Percentiles rank a stretch among this genome's conserved stretches.
Evolutionary conservation across 2,113 vertebrate species (phyloP).

Genomic region (Tupaia tana): DNA sequence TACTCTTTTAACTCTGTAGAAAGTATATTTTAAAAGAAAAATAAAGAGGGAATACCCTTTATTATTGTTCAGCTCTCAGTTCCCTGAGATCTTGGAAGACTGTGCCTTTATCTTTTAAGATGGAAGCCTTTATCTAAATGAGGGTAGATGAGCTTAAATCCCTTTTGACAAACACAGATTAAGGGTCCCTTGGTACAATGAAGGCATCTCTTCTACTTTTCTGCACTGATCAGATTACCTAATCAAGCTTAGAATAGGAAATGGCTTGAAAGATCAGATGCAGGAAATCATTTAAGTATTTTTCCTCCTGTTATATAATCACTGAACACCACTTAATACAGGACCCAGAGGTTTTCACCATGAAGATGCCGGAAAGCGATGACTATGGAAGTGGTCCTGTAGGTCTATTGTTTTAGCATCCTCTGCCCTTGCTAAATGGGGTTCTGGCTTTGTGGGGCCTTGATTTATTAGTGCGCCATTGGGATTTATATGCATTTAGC

Average conservation of each 20-base stretch:
- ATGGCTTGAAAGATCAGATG: not conserved
- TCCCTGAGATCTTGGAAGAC: not conserved
- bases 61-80: not conserved
- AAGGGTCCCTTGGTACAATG: not conserved
- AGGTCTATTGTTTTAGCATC: not conserved
- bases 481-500: not conserved
- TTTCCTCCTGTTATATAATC: not conserved
- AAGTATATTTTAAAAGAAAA: not conserved
- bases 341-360: not conserved
- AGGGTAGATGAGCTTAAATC: not conserved
- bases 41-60: not conserved
- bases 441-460: not conserved
- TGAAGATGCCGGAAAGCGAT: not conserved
- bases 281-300: not conserved
- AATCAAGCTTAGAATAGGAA: not conserved
- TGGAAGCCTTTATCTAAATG: not conserved
- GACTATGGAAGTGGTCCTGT: not conserved
- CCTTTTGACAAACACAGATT: not conserved
- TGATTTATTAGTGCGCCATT: not conserved
- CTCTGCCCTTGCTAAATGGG: not conserved
- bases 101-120: not conserved
- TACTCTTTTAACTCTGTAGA: not conserved
- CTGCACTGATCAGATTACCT: not conserved
- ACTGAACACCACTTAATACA: not conserved
- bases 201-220: not conserved